A percentile compares a stretch with the other conserved stretches of the same genome.
Evolutionary conservation across 1,140 invertebrate species (phyloP).

Genomic region (Plutomurus gul): DNA sequence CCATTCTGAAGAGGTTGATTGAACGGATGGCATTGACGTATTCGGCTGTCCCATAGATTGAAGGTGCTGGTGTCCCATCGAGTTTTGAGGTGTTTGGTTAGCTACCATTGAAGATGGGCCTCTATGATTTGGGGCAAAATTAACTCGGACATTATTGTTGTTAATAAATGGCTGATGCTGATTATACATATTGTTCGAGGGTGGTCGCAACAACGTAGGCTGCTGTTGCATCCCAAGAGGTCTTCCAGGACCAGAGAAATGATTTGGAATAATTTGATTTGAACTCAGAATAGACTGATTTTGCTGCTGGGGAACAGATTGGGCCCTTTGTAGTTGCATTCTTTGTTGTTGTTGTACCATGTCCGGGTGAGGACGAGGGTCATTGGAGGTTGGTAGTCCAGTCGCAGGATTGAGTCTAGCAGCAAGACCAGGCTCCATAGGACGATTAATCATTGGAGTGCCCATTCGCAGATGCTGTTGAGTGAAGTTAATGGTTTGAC

Average conservation of each 20-base stretch:
- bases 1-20: neutral
- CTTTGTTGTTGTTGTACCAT: neutral
- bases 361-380: neutral
- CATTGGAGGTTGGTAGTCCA: neutral
- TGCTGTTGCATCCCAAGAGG: neutral
- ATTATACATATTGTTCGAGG: neutral
- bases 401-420: neutral
- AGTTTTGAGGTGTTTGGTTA: neutral
- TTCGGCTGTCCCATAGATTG: neutral
- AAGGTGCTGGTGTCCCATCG: neutral
- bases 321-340: neutral
- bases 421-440: slow-evolving; percentile 22
- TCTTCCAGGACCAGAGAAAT: neutral
- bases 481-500: slow-evolving; percentile 53
- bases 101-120: neutral
- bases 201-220: neutral
- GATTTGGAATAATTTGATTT: slow-evolving; percentile 21
- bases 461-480: slow-evolving; percentile 50
- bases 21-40: neutral
- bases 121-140: neutral
- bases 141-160: neutral
- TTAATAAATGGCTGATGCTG: neutral
- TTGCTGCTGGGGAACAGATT: neutral
- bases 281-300: neutral
- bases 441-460: neutral